Percentiles rank a stretch among this genome's conserved stretches.
Conservation (phyloP, 2,113 vertebrate species). For the Dolichallabes microphthalmus region DNA sequence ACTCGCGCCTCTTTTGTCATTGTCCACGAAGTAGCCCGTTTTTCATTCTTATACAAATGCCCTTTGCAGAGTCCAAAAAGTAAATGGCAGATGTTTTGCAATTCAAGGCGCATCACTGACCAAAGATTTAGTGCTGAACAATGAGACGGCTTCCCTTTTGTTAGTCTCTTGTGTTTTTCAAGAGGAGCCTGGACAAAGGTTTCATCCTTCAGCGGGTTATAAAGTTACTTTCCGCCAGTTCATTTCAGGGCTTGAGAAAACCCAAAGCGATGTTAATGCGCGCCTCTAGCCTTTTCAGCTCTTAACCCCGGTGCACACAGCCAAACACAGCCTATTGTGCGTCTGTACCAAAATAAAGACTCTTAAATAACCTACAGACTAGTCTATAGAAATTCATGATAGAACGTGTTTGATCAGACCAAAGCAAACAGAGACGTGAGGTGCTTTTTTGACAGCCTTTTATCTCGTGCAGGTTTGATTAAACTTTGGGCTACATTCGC, state of each 20-base stretch:
- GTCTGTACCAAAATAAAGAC: slow-evolving; percentile 70
- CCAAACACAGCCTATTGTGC: slow-evolving; percentile 72
- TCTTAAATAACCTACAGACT: slow-evolving; percentile 72
- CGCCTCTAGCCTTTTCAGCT: slow-evolving; percentile 72
- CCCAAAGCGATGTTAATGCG: slow-evolving; percentile 82
- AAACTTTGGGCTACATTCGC: background rate
- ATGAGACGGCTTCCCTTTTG: slow-evolving; percentile 68
- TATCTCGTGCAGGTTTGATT: slow-evolving; percentile 51
- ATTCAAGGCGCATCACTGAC: slow-evolving; percentile 77
- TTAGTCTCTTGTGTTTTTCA: slow-evolving; percentile 74
- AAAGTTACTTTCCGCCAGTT: slow-evolving; percentile 84
- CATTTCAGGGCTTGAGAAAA: slow-evolving; percentile 77
- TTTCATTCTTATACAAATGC: slow-evolving; percentile 74
- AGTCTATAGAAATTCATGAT: slow-evolving; percentile 83
- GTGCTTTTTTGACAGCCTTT: slow-evolving; percentile 50
- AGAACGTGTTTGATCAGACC: slow-evolving; percentile 73
- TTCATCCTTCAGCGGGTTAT: slow-evolving; percentile 80
- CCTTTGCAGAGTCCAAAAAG: slow-evolving; percentile 61
- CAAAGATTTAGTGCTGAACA: slow-evolving; percentile 72
- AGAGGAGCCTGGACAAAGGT: slow-evolving; percentile 67
- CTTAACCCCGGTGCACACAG: slow-evolving; percentile 72
- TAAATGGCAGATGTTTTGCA: slow-evolving; percentile 83
- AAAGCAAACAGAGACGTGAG: slow-evolving; percentile 63
- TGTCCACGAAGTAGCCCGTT: slow-evolving; percentile 54
- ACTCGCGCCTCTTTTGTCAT: slow-evolving; percentile 44